Percentiles rank a stretch among this genome's conserved stretches.
Evolutionary conservation across 2,888 invertebrate species (phyloP).

Genomic region (Pristionchus fissidentatus): DNA sequence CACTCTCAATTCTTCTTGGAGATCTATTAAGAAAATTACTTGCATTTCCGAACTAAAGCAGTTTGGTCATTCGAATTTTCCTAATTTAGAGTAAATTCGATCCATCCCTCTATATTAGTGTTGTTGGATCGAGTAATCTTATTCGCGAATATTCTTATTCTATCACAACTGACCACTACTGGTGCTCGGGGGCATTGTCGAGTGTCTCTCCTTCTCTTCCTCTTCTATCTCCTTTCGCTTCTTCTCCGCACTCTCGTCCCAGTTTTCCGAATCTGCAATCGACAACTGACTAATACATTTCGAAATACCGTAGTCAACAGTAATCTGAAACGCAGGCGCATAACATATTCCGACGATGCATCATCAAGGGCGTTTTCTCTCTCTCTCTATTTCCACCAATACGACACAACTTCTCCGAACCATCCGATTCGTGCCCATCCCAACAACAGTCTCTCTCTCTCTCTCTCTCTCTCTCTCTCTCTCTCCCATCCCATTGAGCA

Average conservation of each 20-base stretch:
- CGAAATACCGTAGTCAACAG: background rate
- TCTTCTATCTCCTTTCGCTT: conserved; percentile 34
- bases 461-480: background rate
- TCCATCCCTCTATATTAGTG: too few relatives aligned
- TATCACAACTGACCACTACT: conserved; percentile 25
- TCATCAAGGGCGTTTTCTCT: conserved; percentile 9
- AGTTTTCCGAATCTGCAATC: background rate
- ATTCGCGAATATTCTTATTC: background rate
- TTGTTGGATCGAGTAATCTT: too few relatives aligned
- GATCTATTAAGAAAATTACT: too few relatives aligned
- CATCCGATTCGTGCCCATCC: background rate
- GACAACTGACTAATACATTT: background rate
- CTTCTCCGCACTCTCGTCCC: conserved; percentile 37
- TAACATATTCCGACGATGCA: conserved; percentile 4
- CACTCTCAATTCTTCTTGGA: too few relatives aligned
- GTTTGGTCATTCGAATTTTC: too few relatives aligned
- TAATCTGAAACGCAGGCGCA: background rate
- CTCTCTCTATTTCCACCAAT: background rate
- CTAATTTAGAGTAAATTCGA: too few relatives aligned
- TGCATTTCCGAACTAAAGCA: too few relatives aligned
- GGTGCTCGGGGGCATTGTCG: conserved; percentile 12
- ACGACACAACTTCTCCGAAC: background rate
- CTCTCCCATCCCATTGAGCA: too few relatives aligned
- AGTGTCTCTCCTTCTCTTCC: conserved; percentile 1
- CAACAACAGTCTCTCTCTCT: background rate